A percentile compares a stretch with the other conserved stretches of the same genome.
These are phyloP conservation scores for Osmerus eperlanus DNA, from an alignment of 2,113 vertebrate species.

Conservation along the genomic window DNA sequence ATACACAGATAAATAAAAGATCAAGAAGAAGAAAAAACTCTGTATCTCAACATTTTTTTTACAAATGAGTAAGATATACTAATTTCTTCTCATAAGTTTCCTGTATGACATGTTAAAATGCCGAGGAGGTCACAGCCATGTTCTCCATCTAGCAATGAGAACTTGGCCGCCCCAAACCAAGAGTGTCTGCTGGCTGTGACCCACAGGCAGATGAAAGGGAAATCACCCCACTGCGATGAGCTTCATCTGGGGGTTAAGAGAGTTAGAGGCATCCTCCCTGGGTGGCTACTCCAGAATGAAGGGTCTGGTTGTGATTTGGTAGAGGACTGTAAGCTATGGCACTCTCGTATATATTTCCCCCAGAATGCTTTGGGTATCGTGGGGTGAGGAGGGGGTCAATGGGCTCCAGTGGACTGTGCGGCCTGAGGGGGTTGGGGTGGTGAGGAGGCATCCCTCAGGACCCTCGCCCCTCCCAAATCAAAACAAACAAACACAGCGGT, in stretches of 20 bases:
- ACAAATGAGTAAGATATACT: too few relatives aligned
- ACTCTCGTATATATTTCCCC: conserved; percentile 48
- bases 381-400: conserved; percentile 68
- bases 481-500: conserved; percentile 73
- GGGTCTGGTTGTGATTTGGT: conserved; percentile 73
- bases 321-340: conserved; percentile 46
- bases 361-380: conserved; percentile 57
- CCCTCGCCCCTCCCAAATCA: conserved; percentile 58
- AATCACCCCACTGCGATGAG: conserved; percentile 37
- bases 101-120: background rate
- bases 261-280: conserved; percentile 49
- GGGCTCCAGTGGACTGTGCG: conserved; percentile 57
- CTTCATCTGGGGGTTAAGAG: conserved; percentile 25
- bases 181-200: conserved; percentile 26
- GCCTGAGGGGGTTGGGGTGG: conserved; percentile 52
- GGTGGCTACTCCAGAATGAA: conserved; percentile 57
- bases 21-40: too few relatives aligned
- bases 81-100: background rate
- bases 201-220: conserved; percentile 54
- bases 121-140: background rate
- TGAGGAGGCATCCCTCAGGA: conserved; percentile 48
- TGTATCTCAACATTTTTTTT: too few relatives aligned
- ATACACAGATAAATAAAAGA: background rate
- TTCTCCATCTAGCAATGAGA: conserved; percentile 7
- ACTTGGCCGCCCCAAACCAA: background rate